These are phyloP conservation scores for Scaptomyza tumidula DNA, from an alignment of 2,888 invertebrate species.

Conservation along the genomic window DNA sequence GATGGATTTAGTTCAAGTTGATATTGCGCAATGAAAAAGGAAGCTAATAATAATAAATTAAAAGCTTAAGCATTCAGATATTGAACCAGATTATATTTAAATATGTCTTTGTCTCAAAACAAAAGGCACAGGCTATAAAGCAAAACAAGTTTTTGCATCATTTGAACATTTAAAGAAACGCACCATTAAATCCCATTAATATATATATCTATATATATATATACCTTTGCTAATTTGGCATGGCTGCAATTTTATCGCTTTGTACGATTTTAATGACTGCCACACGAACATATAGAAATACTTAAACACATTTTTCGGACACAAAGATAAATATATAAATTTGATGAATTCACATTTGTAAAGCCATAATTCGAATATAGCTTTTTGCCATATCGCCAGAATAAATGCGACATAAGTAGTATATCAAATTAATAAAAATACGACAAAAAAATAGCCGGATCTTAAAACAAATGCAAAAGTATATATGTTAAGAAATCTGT, in stretches of 20 bases:
- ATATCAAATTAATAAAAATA: neutral
- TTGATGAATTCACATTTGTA: constrained; percentile 34
- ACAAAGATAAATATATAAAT: neutral
- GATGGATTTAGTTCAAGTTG: constrained; percentile 56
- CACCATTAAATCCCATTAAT: neutral
- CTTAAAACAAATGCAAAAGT: neutral
- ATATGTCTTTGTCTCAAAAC: neutral
- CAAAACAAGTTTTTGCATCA: neutral
- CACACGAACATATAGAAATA: no score
- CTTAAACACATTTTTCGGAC: neutral
- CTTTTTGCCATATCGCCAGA: neutral
- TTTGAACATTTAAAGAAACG: no score
- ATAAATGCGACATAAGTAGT: constrained; percentile 12
- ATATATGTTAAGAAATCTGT: constrained; percentile 5
- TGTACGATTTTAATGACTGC: constrained; percentile 44
- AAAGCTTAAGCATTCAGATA: neutral
- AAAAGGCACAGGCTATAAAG: neutral
- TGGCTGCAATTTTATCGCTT: constrained; percentile 11
- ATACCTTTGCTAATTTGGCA: neutral
- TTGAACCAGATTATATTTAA: neutral
- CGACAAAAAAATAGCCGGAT: neutral
- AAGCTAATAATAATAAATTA: neutral
- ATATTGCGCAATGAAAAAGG: constrained; percentile 2
- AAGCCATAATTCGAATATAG: constrained; percentile 27
- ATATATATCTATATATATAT: neutral